Base-by-base conservation (phyloP, 2,888 invertebrate species). In the Chalcosyrphus nemorum region DNA sequence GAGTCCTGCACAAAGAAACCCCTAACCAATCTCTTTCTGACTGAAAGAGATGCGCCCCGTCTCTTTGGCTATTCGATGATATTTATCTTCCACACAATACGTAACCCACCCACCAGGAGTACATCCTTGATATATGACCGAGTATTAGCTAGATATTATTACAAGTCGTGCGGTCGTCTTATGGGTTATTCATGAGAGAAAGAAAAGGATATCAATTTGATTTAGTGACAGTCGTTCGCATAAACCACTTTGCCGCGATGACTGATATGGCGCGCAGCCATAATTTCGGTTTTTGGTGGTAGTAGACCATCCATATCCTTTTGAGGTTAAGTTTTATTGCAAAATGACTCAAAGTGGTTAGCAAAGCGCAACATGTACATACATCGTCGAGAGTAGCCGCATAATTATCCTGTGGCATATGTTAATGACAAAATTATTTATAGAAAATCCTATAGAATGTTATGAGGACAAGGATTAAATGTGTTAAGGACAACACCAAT, bases 171-270 rank as follows among this genome's bases (percentile, higher is more conserved):
- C 59, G 59, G 81, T 74, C 80, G 85, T 54, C 82, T 86, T 86
- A 86, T 86, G 87, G 66, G 86, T 87, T 86, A 87, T 87, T 87
- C 86, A 86, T 87, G 38, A 52, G 68, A 80, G 75, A 77, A 84
- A 81, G 80, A 80, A 77, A 84, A 81, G 80, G 86, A 80, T 80
- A 87, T 87, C 85, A 86, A 87, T 87, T 87, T 86, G 86, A 87
- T 86, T 86, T 86, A 87, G 81, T 80, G 81, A 82, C 86, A 72
- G 57, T 63, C 81, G 61, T 72, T 72, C 56, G 56, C 72, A 72
- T 68, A 57, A 68, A 82, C 66, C 72, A 66, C 66, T 77, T 52
- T 52, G 13, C 72, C 61, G 29, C 35, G 54, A 41, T 68, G 63
- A 50, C 56, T 50, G 72, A 68, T 68, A 47, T n/a, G n/a, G n/a